phyloP scores from a whole-genome alignment of 2,113 vertebrate species.

The Gopherus evgoodei region DNA sequence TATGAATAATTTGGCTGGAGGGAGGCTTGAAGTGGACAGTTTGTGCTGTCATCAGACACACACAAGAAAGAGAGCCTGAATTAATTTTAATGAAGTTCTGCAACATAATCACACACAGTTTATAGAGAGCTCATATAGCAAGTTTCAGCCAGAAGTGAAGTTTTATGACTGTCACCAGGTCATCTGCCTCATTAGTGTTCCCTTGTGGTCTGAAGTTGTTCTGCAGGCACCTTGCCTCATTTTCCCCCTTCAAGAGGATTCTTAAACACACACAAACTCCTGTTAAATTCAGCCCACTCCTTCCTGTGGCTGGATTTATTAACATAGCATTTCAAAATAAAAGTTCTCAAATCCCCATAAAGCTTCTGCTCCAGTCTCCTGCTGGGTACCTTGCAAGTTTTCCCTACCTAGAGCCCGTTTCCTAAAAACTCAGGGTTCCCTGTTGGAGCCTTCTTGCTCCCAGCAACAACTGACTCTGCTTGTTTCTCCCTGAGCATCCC shows the following conservation, averaged over 20 bases:
- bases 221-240: not conserved
- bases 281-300: not conserved
- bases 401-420: not conserved
- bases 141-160: not conserved
- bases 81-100: not conserved
- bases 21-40: not conserved
- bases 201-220: not conserved
- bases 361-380: not conserved
- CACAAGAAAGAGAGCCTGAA: not conserved
- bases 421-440: not conserved
- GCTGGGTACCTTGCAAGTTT: not conserved
- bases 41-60: not conserved
- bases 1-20: accelerated
- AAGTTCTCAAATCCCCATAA: not conserved
- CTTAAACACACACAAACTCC: not conserved
- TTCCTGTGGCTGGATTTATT: not conserved
- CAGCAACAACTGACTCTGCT: not conserved
- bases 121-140: not conserved
- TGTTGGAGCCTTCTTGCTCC: not conserved
- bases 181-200: not conserved
- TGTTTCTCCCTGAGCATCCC: not conserved
- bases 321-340: not conserved
- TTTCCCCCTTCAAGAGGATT: not conserved
- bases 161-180: not conserved
- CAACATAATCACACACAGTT: not conserved